Base-by-base conservation (phyloP, 2,888 invertebrate genomes). In the Diloba caeruleocephala region DNA sequence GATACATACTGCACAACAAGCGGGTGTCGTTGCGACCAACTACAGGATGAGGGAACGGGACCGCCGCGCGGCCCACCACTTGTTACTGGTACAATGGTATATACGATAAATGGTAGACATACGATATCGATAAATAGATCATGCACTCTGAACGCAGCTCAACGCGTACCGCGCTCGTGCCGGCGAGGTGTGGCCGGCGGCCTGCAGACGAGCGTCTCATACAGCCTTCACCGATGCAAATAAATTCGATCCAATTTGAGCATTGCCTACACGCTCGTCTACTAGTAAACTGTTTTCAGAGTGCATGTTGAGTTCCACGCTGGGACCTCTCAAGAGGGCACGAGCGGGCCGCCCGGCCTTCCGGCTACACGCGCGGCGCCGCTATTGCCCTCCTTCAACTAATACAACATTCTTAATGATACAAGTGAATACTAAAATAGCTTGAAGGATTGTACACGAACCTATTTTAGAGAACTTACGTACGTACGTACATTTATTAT, bases 381-480 rank as follows among this genome's bases (percentile, higher is more conserved):
- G 25, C 46, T 8, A 14, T 14, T 10, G 36, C 34, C 6, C 25
- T 31, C 12, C 14, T 5, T 36, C 50, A 26, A 36, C 76, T 76
- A 69, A 78, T 82, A 82, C 76, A 82, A 82, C 83, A 82, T 55
- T 62, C 80, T 83, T 84, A 84, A 57, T 36, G 54, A 72, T 82
- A 84, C 70, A 78, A n/a, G 78, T 78, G 77, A 76, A 82, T 82
- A 83, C 76, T 87, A 86, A 85, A 84, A 82, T 84, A 87, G 76
- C 51, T 42, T 63, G 70, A 74, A 78, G 73, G 69, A 76, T 78
- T 62, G 70, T 62, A 83, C 79, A 81, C 79, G 75, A 76, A 76
- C 73, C 74, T 84, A 84, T 75, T 71, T 68, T 72, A 81, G 70
- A 82, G 78, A 82, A 82, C 85, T 86, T 88, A 88, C 86, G 82